Conservation (phyloP, 2,888 invertebrate species). For the Cinara cedri region DNA sequence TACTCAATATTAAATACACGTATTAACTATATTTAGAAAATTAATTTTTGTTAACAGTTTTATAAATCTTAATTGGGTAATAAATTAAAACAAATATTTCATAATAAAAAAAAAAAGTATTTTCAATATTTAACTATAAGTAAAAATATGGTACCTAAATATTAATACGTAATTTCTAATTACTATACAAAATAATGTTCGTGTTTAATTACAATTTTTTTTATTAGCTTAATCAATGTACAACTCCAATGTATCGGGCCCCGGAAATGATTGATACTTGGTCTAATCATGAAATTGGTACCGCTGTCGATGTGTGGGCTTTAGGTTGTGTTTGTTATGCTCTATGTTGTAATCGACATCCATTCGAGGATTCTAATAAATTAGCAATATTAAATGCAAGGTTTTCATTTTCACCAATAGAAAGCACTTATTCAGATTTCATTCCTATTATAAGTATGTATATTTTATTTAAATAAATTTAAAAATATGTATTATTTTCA, state of each 20-base stretch:
- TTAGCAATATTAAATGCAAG: conserved; percentile 96
- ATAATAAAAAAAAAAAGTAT: no score
- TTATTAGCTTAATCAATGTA: conserved; percentile 75
- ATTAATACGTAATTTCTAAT: neutral
- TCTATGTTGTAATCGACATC: conserved; percentile 91
- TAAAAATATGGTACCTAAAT: no score
- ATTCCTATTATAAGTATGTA: conserved; percentile 87
- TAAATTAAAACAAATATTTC: neutral
- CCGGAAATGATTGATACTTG: conserved; percentile 99
- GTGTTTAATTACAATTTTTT: conserved; percentile 41
- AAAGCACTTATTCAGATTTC: conserved; percentile 82
- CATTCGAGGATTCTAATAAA: conserved; percentile 94
- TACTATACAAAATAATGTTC: neutral
- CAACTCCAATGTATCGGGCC: conserved; percentile 95
- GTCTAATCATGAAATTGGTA: conserved; percentile 91
- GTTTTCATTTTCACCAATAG: conserved; percentile 81
- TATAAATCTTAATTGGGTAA: neutral
- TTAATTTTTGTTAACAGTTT: neutral
- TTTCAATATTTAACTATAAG: no score
- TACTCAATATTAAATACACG: neutral
- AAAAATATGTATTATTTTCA: neutral
- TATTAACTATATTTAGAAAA: neutral
- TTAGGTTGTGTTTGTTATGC: conserved; percentile 93
- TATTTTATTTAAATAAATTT: neutral
- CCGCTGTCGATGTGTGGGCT: conserved; percentile 94